phyloP scores from a whole-genome alignment of 2,888 invertebrate genomes.

The Liodrosophila aerea region DNA sequence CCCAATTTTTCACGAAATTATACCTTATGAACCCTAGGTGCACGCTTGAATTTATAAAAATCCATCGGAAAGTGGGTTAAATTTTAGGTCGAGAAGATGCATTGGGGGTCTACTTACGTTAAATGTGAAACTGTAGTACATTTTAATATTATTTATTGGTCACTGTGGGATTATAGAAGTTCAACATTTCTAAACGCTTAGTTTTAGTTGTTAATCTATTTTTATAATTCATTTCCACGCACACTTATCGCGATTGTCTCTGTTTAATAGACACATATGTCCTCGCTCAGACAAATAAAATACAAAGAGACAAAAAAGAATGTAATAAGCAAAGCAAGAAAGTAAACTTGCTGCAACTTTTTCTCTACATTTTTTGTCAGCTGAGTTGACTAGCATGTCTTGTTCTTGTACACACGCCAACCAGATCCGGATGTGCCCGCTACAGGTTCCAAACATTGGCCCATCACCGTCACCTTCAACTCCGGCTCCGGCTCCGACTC shows the following conservation, averaged over 20 bases:
- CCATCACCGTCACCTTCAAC: not conserved
- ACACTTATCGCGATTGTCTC: constrained; percentile 11
- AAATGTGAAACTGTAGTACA: too few species aligned
- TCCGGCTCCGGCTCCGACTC: constrained; percentile 1
- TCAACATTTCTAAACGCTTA: too few species aligned
- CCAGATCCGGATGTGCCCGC: constrained; percentile 39
- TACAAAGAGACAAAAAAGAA: constrained; percentile 22
- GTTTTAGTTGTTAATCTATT: constrained; percentile 26
- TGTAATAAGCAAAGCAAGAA: constrained; percentile 21
- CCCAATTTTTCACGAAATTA: too few species aligned
- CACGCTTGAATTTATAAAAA: too few species aligned
- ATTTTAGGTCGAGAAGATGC: too few species aligned
- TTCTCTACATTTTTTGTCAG: constrained; percentile 33
- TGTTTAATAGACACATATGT: constrained; percentile 5
- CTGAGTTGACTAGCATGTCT: constrained; percentile 65
- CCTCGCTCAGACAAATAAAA: constrained; percentile 15
- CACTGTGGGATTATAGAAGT: too few species aligned
- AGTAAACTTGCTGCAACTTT: constrained; percentile 65
- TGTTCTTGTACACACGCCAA: constrained; percentile 63
- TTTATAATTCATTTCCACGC: constrained; percentile 32
- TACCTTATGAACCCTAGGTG: too few species aligned
- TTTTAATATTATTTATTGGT: too few species aligned
- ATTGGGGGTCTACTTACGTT: too few species aligned
- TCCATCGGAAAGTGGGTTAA: too few species aligned
- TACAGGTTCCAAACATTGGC: not conserved